Evolutionary conservation across 2,797 vertebrate species (phyloP), one percentile per base, ranked within the genome.

Genomic region (Alca torda): DNA sequence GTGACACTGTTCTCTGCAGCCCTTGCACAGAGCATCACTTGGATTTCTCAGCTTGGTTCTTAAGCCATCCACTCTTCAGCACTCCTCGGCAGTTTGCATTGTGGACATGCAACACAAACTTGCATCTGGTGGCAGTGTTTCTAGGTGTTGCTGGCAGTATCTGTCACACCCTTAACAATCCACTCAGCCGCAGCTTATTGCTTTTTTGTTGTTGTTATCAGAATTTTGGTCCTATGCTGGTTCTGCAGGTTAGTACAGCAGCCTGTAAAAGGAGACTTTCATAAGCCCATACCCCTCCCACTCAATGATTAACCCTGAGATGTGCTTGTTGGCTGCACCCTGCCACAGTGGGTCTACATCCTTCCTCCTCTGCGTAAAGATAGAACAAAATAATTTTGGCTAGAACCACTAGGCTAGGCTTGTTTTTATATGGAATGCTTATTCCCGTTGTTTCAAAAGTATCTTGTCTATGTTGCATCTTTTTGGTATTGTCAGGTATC

Each of bases 221-320:
- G 59, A 30, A 65, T 79, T 57, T 43, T 53, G 60, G 86, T 79
- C 25, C 64, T 13, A 25, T 89, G 90, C 92, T 92, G 84, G 86
- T 95, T 92, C 89, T 92, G 81, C 92, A 93, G 88, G 94, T 92
- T 76, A 68, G 76, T 51, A 50, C 74, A 73, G 77, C 26, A 69
- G 81, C 16, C 56, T 61, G 86, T 53, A 46, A 89, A 59, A 73
- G 77, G 57, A 81, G 39, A 74, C 59, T 94, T 73, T 74, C 72
- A 82, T 33, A 37, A 90, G 51, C 67, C 79, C 35, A 33, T 35
- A 16, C 31, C 15, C 59, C 81, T 93, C 89, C 87, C 37, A 10
- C 56, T 60, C 64, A 4, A 2, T 35, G 78, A 89, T 91, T 82
- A 95, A 89, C 81, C 75, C 8, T 65, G 68, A 87, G 80, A 26